Conservation (phyloP, 92 coral and sea anemone species). For the Isaurus tuberculatus region DNA sequence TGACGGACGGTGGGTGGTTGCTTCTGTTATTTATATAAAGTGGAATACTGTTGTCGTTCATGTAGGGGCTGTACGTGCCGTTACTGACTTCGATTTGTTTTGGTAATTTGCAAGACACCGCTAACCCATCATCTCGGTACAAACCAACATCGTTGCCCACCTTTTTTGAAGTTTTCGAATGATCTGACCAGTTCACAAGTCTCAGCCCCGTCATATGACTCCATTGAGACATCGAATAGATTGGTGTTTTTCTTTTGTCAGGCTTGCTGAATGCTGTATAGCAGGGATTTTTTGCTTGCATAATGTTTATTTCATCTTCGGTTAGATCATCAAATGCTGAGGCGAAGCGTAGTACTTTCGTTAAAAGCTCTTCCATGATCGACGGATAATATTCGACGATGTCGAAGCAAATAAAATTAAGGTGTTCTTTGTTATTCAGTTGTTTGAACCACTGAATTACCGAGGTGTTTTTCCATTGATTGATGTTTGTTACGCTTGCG, state of each 20-base stretch:
- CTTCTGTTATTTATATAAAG: too few species aligned
- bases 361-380: slow-evolving; percentile 7
- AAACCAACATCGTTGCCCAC: slow-evolving; percentile 36
- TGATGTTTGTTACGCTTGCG: too few species aligned
- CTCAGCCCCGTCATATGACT: too few species aligned
- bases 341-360: slow-evolving; percentile 36
- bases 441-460: slow-evolving; percentile 21
- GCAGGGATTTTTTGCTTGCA: not conserved
- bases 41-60: slow-evolving; percentile 21
- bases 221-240: slow-evolving; percentile 26
- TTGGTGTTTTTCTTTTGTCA: slow-evolving; percentile 12
- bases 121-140: not conserved
- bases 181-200: too few species aligned
- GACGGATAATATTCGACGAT: too few species aligned
- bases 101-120: slow-evolving; percentile 1
- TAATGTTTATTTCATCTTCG: slow-evolving; percentile 32
- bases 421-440: not conserved
- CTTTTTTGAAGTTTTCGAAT: slow-evolving; percentile 26
- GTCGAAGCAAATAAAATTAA: too few species aligned
- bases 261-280: slow-evolving; percentile 9
- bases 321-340: slow-evolving; percentile 27
- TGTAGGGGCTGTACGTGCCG: slow-evolving; percentile 24
- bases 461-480: too few species aligned
- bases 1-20: too few species aligned
- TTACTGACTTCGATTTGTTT: slow-evolving; percentile 22